phyloP scores from a whole-genome alignment of 2,797 vertebrate species.

The Prionace glauca region DNA sequence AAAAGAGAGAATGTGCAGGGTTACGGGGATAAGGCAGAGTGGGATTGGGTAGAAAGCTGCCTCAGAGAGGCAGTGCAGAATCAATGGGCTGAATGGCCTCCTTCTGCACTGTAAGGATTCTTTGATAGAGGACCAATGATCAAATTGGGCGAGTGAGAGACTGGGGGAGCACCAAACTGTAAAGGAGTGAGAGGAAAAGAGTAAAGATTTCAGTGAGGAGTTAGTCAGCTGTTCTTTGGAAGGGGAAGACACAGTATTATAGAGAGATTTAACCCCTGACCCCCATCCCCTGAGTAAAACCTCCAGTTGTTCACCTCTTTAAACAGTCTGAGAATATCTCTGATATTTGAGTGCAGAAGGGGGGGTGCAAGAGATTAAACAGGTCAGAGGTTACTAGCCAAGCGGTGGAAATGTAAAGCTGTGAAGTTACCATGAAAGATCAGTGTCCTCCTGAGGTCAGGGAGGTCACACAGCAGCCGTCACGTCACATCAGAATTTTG shows the following conservation, averaged over 20 bases:
- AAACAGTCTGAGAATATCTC: background rate
- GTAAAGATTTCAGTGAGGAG: background rate
- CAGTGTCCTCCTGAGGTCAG: background rate
- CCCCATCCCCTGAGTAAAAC: background rate
- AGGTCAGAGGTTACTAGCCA: background rate
- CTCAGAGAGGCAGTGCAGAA: too few species aligned
- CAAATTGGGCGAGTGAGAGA: too few species aligned
- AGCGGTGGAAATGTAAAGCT: background rate
- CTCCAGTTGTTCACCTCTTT: background rate
- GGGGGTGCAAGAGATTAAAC: background rate
- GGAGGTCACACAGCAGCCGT: background rate
- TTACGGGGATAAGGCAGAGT: too few species aligned
- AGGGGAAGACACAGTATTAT: background rate
- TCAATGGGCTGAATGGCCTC: too few species aligned
- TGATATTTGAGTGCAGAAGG: background rate
- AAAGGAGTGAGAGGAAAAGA: background rate
- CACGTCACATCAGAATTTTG: background rate
- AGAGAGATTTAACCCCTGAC: background rate
- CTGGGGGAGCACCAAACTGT: background rate
- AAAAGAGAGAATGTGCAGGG: too few species aligned
- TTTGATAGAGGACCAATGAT: too few species aligned
- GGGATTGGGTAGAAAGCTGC: too few species aligned
- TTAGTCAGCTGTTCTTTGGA: background rate
- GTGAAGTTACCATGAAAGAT: background rate
- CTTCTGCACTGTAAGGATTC: too few species aligned